Percentiles rank a stretch among this genome's conserved stretches.
Conservation (phyloP, 1,140 invertebrate species). For the Chrysomallon squamiferum region DNA sequence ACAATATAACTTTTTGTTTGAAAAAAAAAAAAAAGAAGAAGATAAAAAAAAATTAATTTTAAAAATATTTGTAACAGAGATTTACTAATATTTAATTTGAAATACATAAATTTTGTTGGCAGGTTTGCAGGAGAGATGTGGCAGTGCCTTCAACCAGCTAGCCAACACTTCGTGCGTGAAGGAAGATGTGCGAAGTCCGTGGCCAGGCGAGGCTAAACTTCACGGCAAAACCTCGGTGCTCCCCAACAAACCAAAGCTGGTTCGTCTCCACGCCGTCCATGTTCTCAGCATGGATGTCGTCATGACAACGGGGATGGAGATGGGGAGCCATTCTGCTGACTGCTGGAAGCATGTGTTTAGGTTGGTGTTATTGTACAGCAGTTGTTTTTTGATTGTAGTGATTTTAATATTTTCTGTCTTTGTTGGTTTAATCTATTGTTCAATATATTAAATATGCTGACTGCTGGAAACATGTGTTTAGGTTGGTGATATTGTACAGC, state of each 20-base stretch:
- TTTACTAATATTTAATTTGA: too few relatives aligned
- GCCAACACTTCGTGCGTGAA: constrained; percentile 71
- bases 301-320: constrained; percentile 79
- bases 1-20: too few relatives aligned
- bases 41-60: too few relatives aligned
- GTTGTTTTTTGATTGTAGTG: not conserved
- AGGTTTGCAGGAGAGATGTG: constrained; percentile 84
- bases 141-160: constrained; percentile 79
- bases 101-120: too few relatives aligned
- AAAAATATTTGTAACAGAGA: too few relatives aligned
- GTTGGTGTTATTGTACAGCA: constrained; percentile 60
- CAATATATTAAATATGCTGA: constrained; percentile 67
- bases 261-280: constrained; percentile 75
- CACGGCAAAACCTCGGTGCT: constrained; percentile 29
- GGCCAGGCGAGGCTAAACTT: constrained; percentile 17
- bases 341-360: constrained; percentile 94
- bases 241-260: constrained; percentile 41
- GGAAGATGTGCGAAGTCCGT: constrained; percentile 37
- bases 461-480: constrained; percentile 93
- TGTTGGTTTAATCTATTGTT: not conserved
- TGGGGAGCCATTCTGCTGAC: constrained; percentile 87
- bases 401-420: not conserved
- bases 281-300: constrained; percentile 90
- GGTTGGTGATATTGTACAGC: constrained; percentile 64
- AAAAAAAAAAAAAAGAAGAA: too few relatives aligned